Evolutionary conservation across 2,888 invertebrate species (phyloP).

Genomic region (Laspeyria flexula): DNA sequence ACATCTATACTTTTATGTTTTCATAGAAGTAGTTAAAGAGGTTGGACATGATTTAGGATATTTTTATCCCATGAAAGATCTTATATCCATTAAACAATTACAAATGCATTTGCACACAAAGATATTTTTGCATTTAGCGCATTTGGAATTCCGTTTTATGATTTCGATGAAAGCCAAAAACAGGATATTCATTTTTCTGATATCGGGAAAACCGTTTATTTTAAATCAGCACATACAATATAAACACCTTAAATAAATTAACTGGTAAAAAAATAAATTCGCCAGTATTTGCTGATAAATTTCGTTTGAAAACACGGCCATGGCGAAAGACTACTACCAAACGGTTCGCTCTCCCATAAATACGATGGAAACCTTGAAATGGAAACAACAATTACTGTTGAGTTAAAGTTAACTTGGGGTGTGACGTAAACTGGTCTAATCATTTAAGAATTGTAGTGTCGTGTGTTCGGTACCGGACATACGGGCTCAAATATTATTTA

Average conservation of each 20-base stretch:
- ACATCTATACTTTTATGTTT: no score
- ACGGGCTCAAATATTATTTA: background rate
- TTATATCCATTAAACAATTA: no score
- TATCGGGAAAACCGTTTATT: background rate
- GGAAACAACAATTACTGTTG: conserved; percentile 28
- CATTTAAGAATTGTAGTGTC: background rate
- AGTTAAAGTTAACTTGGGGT: conserved; percentile 20
- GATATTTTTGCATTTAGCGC: no score
- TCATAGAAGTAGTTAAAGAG: no score
- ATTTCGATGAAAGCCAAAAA: background rate
- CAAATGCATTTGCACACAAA: no score
- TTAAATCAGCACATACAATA: background rate
- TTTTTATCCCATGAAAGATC: no score
- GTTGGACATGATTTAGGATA: no score
- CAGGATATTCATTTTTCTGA: background rate
- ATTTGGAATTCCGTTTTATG: no score
- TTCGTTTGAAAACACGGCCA: background rate
- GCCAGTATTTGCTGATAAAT: background rate
- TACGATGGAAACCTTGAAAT: conserved; percentile 33
- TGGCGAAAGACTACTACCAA: conserved; percentile 42
- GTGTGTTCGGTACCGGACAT: background rate
- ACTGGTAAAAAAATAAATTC: conserved; percentile 7
- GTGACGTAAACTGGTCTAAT: conserved; percentile 26
- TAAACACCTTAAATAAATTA: background rate
- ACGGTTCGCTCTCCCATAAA: conserved; percentile 34